phyloP scores from a whole-genome alignment of 1,140 invertebrate species.

The Micrasema longulum region DNA sequence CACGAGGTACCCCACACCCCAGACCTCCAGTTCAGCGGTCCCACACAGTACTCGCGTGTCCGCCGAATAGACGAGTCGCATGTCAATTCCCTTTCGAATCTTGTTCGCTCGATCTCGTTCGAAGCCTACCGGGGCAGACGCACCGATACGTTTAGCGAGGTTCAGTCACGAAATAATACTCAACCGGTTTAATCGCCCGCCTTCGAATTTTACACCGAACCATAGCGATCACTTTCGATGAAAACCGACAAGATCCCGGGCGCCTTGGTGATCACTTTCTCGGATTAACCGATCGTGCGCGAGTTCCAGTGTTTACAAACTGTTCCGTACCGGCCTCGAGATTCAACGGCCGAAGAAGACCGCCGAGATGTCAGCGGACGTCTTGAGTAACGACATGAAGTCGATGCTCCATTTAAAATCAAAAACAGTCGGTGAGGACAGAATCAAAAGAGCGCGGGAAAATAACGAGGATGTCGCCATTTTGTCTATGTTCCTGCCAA shows the following conservation, averaged over 20 bases:
- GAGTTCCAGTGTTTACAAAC: constrained; percentile 9
- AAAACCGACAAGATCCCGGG: not conserved
- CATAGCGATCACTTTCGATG: too few species aligned
- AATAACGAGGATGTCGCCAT: constrained; percentile 88
- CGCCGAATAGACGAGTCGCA: constrained; percentile 30
- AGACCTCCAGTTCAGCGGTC: not conserved
- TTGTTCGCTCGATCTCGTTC: too few species aligned
- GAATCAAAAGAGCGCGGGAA: constrained; percentile 80
- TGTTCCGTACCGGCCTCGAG: constrained; percentile 8
- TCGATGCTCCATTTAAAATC: constrained; percentile 78
- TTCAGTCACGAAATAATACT: constrained; percentile 15
- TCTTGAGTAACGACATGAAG: constrained; percentile 81
- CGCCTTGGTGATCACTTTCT: not conserved
- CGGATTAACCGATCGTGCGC: not conserved
- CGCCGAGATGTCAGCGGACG: constrained; percentile 75
- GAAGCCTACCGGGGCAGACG: constrained; percentile 2
- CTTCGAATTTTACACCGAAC: too few species aligned
- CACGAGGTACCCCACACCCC: not conserved
- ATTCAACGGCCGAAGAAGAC: constrained; percentile 50
- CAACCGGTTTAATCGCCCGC: not conserved
- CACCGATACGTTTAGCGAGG: not conserved
- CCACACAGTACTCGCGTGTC: constrained; percentile 25
- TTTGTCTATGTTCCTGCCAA: constrained; percentile 83
- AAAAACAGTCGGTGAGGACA: constrained; percentile 80
- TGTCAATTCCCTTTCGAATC: constrained; percentile 2